Percentiles rank a stretch among this genome's conserved stretches.
These are phyloP conservation scores for Tokudaia muenninki DNA, from an alignment of 2,797 vertebrate genomes.

Conservation along the genomic window DNA sequence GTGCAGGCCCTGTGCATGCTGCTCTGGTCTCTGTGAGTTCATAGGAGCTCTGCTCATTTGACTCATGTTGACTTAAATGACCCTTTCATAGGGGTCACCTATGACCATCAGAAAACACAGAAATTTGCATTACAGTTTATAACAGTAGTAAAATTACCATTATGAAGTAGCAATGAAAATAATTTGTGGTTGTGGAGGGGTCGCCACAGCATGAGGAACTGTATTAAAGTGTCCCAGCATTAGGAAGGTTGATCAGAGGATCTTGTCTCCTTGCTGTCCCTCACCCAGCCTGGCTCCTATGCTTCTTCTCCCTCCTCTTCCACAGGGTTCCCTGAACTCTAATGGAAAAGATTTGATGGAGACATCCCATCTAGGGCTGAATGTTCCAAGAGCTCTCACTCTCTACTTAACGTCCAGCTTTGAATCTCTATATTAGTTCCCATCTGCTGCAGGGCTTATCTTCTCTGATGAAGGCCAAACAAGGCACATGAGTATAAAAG, in stretches of 20 bases:
- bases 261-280: neutral
- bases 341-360: neutral
- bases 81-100: neutral
- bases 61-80: neutral
- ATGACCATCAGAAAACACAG: neutral
- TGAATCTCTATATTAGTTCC: neutral
- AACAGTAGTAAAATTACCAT: neutral
- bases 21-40: neutral
- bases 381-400: neutral
- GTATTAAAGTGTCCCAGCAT: neutral
- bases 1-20: neutral
- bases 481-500: neutral
- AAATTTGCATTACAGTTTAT: neutral
- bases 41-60: neutral
- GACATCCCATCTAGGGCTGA: neutral
- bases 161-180: neutral
- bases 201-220: neutral
- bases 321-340: too few species aligned
- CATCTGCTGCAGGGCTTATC: rapidly evolving
- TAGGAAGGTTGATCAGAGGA: neutral
- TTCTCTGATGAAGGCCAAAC: neutral
- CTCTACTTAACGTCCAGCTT: neutral
- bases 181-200: neutral
- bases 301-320: too few species aligned
- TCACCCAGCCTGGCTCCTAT: neutral